Conservation (phyloP, 2,113 vertebrate species). For the Puntigrus tetrazona region DNA sequence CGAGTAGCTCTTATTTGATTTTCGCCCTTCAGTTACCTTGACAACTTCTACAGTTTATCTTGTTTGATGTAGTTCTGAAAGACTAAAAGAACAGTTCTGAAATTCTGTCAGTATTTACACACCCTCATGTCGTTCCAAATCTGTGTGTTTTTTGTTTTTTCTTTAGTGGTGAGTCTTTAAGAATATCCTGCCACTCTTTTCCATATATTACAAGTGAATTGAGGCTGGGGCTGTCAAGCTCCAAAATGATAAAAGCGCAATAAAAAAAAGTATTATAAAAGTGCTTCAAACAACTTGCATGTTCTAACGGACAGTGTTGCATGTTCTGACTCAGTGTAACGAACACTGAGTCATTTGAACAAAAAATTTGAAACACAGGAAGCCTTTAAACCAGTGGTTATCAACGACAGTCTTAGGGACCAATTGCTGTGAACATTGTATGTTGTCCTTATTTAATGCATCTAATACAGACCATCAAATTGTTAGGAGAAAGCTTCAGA, state of each 20-base stretch:
- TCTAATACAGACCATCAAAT: neutral
- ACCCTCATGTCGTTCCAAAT: neutral
- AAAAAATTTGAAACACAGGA: neutral
- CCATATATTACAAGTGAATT: neutral
- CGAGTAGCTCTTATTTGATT: slow-evolving; percentile 37
- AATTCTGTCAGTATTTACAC: neutral
- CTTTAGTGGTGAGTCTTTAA: neutral
- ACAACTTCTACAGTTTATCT: slow-evolving; percentile 23
- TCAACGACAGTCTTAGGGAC: neutral
- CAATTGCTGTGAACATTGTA: neutral
- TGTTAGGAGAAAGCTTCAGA: neutral
- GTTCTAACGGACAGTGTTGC: too few species aligned
- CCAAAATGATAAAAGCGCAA: slow-evolving; percentile 15
- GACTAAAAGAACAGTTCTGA: slow-evolving; percentile 24
- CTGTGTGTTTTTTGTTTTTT: neutral
- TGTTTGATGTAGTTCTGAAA: slow-evolving; percentile 29
- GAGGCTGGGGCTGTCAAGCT: neutral
- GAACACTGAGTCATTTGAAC: neutral
- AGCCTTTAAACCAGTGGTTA: neutral
- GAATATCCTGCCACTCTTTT: neutral
- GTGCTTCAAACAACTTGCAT: neutral
- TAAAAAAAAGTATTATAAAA: neutral
- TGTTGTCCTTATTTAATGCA: neutral
- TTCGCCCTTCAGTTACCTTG: slow-evolving; percentile 32
- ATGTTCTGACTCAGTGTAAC: too few species aligned